phyloP scores from a whole-genome alignment of 2,888 invertebrate genomes.

The Tenodera sinensis region DNA sequence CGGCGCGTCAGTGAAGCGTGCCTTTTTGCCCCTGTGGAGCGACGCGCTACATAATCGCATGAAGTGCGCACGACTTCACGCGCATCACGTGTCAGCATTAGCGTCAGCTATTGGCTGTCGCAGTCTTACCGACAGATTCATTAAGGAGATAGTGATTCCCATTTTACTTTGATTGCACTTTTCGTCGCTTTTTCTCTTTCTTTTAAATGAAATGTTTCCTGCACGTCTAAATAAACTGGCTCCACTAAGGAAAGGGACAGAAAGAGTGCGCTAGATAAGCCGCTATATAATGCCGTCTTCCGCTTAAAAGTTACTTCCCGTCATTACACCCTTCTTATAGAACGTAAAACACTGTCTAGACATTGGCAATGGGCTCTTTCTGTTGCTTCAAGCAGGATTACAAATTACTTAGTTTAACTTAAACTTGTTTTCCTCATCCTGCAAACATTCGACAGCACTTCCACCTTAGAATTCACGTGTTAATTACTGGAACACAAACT shows the following conservation, averaged over 20 bases:
- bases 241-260: not conserved
- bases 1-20: not conserved
- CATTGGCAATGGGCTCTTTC: not conserved
- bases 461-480: too few species aligned
- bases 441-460: too few species aligned
- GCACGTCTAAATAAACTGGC: not conserved
- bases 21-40: not conserved
- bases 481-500: too few species aligned
- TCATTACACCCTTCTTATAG: not conserved
- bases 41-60: not conserved
- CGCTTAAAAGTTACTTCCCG: not conserved
- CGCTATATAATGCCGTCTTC: not conserved
- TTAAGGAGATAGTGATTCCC: not conserved
- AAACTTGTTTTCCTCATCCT: too few species aligned
- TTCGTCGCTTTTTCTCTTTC: not conserved
- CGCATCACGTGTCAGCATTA: not conserved
- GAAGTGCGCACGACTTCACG: not conserved
- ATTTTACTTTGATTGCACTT: not conserved
- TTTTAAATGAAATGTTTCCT: not conserved
- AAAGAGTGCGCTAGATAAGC: not conserved
- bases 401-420: too few species aligned
- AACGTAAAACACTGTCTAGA: not conserved
- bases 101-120: not conserved
- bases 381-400: too few species aligned
- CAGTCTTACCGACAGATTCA: not conserved